Evolutionary conservation across 1,140 invertebrate species (phyloP).

Genomic region (Pissodes strobi): DNA sequence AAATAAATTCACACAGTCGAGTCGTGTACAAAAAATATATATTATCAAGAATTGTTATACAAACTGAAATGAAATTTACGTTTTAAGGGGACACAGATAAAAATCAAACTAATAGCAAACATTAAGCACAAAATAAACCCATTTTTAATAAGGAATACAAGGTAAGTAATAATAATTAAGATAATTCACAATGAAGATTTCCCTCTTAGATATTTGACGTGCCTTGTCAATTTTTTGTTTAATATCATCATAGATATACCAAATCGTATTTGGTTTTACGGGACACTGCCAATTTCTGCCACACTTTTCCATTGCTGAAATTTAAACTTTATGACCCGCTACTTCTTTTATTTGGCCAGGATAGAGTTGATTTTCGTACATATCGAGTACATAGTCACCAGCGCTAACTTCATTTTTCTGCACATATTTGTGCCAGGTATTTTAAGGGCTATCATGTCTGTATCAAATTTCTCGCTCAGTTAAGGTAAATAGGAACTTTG

Average conservation of each 20-base stretch:
- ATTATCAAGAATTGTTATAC: too few relatives aligned
- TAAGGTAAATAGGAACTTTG: neutral
- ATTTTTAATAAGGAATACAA: neutral
- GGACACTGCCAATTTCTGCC: neutral
- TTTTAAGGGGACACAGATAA: too few relatives aligned
- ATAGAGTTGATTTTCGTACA: too few relatives aligned
- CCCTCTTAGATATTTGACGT: neutral
- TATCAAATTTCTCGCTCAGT: neutral
- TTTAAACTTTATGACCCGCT: too few relatives aligned
- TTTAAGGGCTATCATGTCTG: neutral
- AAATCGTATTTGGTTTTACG: neutral
- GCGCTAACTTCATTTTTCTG: neutral
- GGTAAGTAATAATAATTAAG: neutral
- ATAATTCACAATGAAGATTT: too few relatives aligned
- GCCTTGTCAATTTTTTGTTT: neutral
- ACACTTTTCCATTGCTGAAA: too few relatives aligned
- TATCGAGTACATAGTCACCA: neutral
- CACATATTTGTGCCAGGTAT: neutral
- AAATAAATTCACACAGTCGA: too few relatives aligned
- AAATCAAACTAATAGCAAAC: too few relatives aligned
- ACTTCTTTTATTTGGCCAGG: too few relatives aligned
- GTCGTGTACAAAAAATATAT: too few relatives aligned
- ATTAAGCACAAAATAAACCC: too few relatives aligned
- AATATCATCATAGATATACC: neutral
- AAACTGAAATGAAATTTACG: too few relatives aligned